These are phyloP conservation scores for Idaea aversata DNA, from an alignment of 2,888 invertebrate species.

Conservation along the genomic window DNA sequence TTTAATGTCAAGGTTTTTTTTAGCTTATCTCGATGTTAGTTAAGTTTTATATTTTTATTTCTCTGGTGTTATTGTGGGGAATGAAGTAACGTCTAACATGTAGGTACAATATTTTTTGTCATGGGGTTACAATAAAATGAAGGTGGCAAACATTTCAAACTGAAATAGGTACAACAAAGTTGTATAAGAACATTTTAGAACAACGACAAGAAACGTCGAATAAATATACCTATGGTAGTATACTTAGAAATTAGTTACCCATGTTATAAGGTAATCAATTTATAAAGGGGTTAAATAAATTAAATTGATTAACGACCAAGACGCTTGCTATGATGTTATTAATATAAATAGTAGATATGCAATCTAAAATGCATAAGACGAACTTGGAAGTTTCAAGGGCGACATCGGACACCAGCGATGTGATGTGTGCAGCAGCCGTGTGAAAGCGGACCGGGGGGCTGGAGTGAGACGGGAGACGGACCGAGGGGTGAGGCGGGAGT, in stretches of 20 bases:
- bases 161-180: not conserved
- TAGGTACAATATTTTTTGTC: slow-evolving; percentile 38
- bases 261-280: slow-evolving; percentile 17
- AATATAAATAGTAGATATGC: slow-evolving; percentile 1
- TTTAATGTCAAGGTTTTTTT: slow-evolving; percentile 78
- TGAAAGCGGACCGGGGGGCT: slow-evolving; percentile 63
- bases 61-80: slow-evolving; percentile 65
- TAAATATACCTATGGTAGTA: not conserved
- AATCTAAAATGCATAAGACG: slow-evolving; percentile 41
- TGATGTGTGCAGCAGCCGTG: slow-evolving; percentile 51
- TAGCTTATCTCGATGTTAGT: slow-evolving; percentile 76
- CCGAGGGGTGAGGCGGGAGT: slow-evolving; percentile 27
- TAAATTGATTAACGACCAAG: slow-evolving; percentile 4
- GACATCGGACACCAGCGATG: slow-evolving; percentile 73
- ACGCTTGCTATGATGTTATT: slow-evolving; percentile 2
- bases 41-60: slow-evolving; percentile 69
- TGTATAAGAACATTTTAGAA: not conserved
- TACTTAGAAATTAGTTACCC: not conserved
- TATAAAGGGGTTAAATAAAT: slow-evolving; percentile 13
- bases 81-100: slow-evolving; percentile 57
- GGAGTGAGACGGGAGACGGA: slow-evolving; percentile 26
- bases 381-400: slow-evolving; percentile 74
- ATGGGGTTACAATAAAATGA: not conserved
- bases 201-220: not conserved
- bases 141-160: not conserved